These are phyloP conservation scores for Tetraneura akinire DNA, from an alignment of 1,140 invertebrate genomes.

Conservation along the genomic window DNA sequence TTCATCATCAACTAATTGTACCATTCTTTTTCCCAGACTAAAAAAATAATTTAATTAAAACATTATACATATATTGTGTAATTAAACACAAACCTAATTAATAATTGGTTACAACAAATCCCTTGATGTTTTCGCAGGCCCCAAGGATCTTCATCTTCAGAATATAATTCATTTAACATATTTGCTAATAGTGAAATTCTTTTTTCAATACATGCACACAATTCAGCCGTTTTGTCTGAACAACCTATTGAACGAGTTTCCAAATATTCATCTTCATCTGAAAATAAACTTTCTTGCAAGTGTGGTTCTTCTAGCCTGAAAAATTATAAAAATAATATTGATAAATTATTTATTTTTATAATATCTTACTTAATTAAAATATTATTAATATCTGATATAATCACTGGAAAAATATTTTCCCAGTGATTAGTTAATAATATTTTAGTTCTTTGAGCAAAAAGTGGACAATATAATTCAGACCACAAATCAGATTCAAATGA, in stretches of 20 bases:
- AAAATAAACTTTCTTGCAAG: slow-evolving; percentile 37
- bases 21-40: slow-evolving; percentile 22
- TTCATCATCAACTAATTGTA: slow-evolving; percentile 25
- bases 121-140: slow-evolving; percentile 17
- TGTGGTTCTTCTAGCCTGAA: slow-evolving; percentile 12
- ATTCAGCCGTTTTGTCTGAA: slow-evolving; percentile 34
- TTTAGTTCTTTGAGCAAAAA: slow-evolving; percentile 45
- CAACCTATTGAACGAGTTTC: slow-evolving; percentile 40
- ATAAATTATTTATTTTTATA: neutral
- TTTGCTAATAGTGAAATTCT: slow-evolving; percentile 5
- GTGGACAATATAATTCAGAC: slow-evolving; percentile 45
- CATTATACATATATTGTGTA: no score
- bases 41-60: neutral
- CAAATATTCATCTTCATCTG: slow-evolving; percentile 28
- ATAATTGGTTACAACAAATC: slow-evolving; percentile 26
- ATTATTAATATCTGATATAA: slow-evolving; percentile 28
- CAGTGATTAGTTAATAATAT: slow-evolving; percentile 25
- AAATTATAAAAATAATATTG: neutral
- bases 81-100: slow-evolving; percentile 19
- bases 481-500: slow-evolving; percentile 15
- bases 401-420: slow-evolving; percentile 27
- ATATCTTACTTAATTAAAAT: slow-evolving; percentile 23
- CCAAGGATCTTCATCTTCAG: slow-evolving; percentile 42
- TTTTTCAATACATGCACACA: slow-evolving; percentile 36
- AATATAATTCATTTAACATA: slow-evolving; percentile 18